Base-by-base conservation (phyloP, 2,888 invertebrate genomes). In the Ophion slaviceki region DNA sequence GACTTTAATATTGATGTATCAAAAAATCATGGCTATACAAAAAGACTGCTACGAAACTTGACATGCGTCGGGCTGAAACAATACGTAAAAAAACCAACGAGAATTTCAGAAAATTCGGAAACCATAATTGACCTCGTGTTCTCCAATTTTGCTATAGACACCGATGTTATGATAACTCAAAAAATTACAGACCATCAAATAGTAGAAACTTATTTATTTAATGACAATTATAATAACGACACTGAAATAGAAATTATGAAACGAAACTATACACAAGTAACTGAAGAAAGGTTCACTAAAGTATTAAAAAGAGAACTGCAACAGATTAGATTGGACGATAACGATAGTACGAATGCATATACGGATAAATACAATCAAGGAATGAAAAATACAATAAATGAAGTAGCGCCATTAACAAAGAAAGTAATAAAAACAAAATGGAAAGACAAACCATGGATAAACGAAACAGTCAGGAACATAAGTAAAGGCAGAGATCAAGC, bases 361-460 rank as follows among this genome's bases (percentile, higher is more conserved):
- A 66, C 68, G 14, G 32, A 74, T 6, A n/a, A 14, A 36, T 47
- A 20, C 3, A 53, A 71, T 20, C 2, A 32, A 1, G 40, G 17
- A 10, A 66, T 82, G 47, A 20, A 61, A 47, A 28, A 74, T 45
- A 62, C 75, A 4, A 64, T 86, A n/a, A 72, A 86, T 53, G 70
- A 86, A 62, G n/a, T 74, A 14, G 77, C 80, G 53, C 86, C 83
- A 36, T 11, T 28, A 45, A 36, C 45, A 8, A 75, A 53, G 20
- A 86, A 80, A 57, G 40, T 77, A 10, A 72, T 72, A 36, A 20
- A 28, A n/a, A 20, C 11, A 4, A 83, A 80, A 40, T 86, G 80
- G 83, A 36, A 47, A 3, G 53, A 80, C 61, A 77, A 80, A 74
- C 86, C 83, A 17, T 83, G 86, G 83, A 83, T 86, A 36, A 64